phyloP scores from a whole-genome alignment of 2,113 vertebrate species.

The Sisor rabdophorus region DNA sequence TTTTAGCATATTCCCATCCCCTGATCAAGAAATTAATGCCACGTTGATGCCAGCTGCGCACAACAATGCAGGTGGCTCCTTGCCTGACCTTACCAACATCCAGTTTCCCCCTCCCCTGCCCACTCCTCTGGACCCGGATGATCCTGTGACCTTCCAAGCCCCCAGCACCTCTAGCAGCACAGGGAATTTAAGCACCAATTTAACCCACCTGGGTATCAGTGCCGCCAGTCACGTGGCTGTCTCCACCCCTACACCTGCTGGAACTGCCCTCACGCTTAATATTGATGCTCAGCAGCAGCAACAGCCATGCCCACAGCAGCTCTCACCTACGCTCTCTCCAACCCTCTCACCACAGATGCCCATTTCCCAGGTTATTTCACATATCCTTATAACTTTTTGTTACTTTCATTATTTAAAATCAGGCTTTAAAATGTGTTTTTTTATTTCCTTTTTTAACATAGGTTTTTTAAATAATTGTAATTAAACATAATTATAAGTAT shows the following conservation, averaged over 20 bases:
- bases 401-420: neutral
- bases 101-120: constrained; percentile 95
- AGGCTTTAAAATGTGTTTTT: neutral
- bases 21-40: constrained; percentile 86
- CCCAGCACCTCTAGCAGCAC: constrained; percentile 84
- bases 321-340: constrained; percentile 84
- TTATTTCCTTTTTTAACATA: neutral
- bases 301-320: constrained; percentile 80
- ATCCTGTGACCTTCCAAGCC: constrained; percentile 79
- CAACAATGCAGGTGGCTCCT: constrained; percentile 93
- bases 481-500: neutral
- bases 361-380: constrained; percentile 76
- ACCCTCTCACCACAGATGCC: constrained; percentile 43
- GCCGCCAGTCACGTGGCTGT: constrained; percentile 75
- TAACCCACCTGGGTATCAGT: constrained; percentile 88
- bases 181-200: constrained; percentile 84
- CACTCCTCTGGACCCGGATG: constrained; percentile 90
- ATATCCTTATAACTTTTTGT: neutral
- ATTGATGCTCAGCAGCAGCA: constrained; percentile 78
- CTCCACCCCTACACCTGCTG: constrained; percentile 66
- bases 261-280: constrained; percentile 79
- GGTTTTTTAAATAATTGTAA: neutral
- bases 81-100: constrained; percentile 95
- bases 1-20: constrained; percentile 90
- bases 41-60: constrained; percentile 83